A percentile compares a stretch with the other conserved stretches of the same genome.
Conservation (phyloP, 2,797 vertebrate genomes). For the Sciurus vulgaris region DNA sequence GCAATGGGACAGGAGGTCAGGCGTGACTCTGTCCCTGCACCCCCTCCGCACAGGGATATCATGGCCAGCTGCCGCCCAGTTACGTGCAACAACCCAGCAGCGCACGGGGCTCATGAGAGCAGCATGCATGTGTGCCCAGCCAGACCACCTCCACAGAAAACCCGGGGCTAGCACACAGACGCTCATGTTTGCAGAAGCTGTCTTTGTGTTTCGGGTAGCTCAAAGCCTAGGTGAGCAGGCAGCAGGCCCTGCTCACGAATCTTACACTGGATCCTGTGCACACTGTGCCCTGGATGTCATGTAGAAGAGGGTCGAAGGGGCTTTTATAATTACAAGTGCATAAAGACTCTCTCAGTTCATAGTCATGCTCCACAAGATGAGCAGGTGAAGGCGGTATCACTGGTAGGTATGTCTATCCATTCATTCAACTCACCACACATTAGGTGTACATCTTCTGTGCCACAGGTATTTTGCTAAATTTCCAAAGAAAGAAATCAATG, state of each 20-base stretch:
- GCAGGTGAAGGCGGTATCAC: fast-evolving
- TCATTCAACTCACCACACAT: fast-evolving
- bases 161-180: background rate
- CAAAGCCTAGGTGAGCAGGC: conserved; percentile 70
- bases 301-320: background rate
- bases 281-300: fast-evolving
- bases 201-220: conserved; percentile 70
- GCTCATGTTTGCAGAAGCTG: conserved; percentile 78
- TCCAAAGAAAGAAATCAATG: background rate
- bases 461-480: background rate
- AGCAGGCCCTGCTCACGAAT: background rate
- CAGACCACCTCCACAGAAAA: conserved; percentile 67
- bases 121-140: conserved; percentile 12
- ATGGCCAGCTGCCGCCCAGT: conserved; percentile 86
- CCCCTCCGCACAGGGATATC: conserved; percentile 80
- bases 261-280: background rate
- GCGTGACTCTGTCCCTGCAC: conserved; percentile 77
- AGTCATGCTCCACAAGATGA: background rate
- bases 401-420: fast-evolving
- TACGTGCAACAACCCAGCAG: conserved; percentile 79
- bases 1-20: conserved; percentile 57
- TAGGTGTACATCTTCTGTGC: background rate
- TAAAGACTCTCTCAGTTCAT: fast-evolving
- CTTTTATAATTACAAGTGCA: background rate
- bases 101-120: conserved; percentile 72